Percentiles rank a stretch among this genome's conserved stretches.
Evolutionary conservation across 2,888 invertebrate species (phyloP).

Genomic region (Eubasilissa splendida): DNA sequence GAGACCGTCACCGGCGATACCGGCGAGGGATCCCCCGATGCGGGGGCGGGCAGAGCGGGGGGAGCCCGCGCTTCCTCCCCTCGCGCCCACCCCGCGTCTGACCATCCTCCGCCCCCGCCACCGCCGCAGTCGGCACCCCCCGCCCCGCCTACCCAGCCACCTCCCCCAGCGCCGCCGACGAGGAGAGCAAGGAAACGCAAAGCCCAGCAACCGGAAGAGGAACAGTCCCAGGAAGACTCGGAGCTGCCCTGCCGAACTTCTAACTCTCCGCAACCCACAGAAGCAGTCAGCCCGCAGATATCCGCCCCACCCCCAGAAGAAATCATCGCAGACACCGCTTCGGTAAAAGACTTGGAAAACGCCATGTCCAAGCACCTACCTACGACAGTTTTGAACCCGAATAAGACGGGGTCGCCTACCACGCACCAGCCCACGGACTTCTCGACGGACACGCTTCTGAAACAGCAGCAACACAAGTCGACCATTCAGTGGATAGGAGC

Average conservation of each 20-base stretch:
- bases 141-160: slow-evolving; percentile 59
- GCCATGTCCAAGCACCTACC: slow-evolving; percentile 97
- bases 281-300: slow-evolving; percentile 67
- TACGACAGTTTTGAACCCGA: slow-evolving; percentile 69
- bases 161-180: slow-evolving; percentile 57
- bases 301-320: slow-evolving; percentile 66
- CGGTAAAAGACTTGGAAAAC: slow-evolving; percentile 94
- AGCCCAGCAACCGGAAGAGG: slow-evolving; percentile 72
- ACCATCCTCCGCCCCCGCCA: slow-evolving; percentile 62
- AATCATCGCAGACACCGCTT: slow-evolving; percentile 70
- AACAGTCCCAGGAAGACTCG: slow-evolving; percentile 69
- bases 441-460: slow-evolving; percentile 87
- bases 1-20: slow-evolving; percentile 84
- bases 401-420: slow-evolving; percentile 68
- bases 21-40: slow-evolving; percentile 91
- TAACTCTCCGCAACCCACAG: slow-evolving; percentile 65
- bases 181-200: slow-evolving; percentile 67
- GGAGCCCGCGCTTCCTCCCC: slow-evolving; percentile 64
- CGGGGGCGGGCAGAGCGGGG: slow-evolving; percentile 76
- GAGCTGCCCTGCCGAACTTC: slow-evolving; percentile 64
- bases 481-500: slow-evolving; percentile 97
- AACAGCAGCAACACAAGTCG: slow-evolving; percentile 82
- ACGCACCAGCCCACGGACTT: slow-evolving; percentile 87
- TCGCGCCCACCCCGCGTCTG: slow-evolving; percentile 60
- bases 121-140: slow-evolving; percentile 67